Conservation (phyloP, 2,797 vertebrate species). For the Rhabdomys pumilio region DNA sequence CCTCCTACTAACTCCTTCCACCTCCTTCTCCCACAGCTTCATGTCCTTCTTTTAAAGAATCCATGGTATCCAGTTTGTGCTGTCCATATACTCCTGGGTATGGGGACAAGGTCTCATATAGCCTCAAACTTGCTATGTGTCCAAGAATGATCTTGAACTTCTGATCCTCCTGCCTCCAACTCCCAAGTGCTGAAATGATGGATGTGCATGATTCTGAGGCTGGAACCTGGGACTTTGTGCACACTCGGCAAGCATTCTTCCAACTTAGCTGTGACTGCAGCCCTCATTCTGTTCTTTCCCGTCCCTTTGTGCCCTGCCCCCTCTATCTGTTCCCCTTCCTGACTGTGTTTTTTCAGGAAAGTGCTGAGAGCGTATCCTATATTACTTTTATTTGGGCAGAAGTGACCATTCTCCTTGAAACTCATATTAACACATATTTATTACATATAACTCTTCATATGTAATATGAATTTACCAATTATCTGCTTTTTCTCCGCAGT, state of each 20-base stretch:
- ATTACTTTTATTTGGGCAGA: background rate
- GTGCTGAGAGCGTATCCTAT: background rate
- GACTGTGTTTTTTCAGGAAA: conserved; percentile 14
- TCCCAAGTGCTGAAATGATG: background rate
- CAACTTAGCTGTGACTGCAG: no score
- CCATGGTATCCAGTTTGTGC: background rate
- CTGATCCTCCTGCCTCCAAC: background rate
- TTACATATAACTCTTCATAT: background rate
- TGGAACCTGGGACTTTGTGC: background rate
- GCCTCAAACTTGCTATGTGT: background rate
- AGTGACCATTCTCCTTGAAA: background rate
- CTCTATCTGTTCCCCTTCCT: background rate
- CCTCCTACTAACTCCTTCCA: background rate
- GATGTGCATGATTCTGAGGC: background rate
- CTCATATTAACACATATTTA: background rate
- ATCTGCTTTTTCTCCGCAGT: background rate
- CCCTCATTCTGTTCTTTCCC: background rate
- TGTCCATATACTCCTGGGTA: background rate
- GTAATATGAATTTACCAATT: conserved; percentile 34
- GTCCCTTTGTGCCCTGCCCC: background rate
- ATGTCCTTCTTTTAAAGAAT: background rate
- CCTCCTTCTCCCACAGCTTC: no score
- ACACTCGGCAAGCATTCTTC: background rate
- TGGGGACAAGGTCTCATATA: background rate
- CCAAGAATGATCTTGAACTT: background rate